Conservation (phyloP, 2,888 invertebrate species). For the Dioctria linearis region DNA sequence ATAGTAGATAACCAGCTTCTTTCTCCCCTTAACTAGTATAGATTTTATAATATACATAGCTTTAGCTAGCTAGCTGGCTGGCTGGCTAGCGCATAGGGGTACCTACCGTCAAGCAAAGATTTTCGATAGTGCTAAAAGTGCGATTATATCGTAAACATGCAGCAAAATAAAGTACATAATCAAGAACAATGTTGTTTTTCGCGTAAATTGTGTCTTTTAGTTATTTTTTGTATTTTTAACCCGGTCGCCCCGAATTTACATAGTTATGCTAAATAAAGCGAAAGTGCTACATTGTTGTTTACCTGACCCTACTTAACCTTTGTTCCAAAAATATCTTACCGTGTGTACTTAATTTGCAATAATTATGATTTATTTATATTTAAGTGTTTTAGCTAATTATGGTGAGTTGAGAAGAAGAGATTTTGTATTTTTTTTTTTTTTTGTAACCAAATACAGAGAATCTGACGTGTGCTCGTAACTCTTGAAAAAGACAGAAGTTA, state of each 20-base stretch:
- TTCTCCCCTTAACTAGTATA: neutral
- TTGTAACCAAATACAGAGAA: too few species aligned
- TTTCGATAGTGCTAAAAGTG: constrained; percentile 67
- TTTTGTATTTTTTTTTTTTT: too few species aligned
- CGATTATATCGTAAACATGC: constrained; percentile 70
- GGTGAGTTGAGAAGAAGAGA: constrained; percentile 65
- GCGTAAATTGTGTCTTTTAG: neutral
- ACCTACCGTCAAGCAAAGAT: neutral
- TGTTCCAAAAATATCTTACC: constrained; percentile 1
- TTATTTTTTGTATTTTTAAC: constrained; percentile 42
- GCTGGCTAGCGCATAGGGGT: neutral
- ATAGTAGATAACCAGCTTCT: constrained; percentile 38
- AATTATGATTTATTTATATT: constrained; percentile 69
- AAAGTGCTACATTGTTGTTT: constrained; percentile 11
- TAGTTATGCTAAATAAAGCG: constrained; percentile 22
- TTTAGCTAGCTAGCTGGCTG: neutral
- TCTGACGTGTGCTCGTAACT: constrained; percentile 3
- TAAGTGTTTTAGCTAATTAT: constrained; percentile 69
- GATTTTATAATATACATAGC: too few species aligned
- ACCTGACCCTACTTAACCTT: constrained; percentile 53
- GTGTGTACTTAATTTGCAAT: constrained; percentile 39
- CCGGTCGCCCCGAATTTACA: neutral
- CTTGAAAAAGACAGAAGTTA: neutral
- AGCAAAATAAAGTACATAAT: constrained; percentile 32
- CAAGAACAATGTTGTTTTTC: constrained; percentile 4